Evolutionary conservation across 35 echinoderm and acorn worm genomes (phyloP), one percentile per base, ranked within the genome.

Genomic region (Holothuria glaberrima): DNA sequence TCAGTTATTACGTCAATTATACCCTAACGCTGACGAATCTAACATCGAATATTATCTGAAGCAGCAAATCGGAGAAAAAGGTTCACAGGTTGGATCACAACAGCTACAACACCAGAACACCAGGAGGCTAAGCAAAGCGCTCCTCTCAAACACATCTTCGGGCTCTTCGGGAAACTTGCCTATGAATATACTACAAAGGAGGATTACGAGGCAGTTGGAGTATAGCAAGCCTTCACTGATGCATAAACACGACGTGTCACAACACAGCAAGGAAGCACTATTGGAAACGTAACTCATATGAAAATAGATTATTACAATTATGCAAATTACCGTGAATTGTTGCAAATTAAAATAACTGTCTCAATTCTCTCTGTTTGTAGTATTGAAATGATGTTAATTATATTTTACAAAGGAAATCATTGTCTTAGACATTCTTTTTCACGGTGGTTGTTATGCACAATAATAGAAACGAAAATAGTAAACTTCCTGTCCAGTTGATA

Each of bases 1-100:
- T 30, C 81, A 93, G 32, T 77, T 91, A 0, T 65, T 89, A 58
- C 54, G 58, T 35, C 68, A 76, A 58, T 5, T 89, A 7, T 76
- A 89, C 48, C 88, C 68, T 20, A 89, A 52, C n/a, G 85, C 85
- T 17, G 85, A 87, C 85, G 85, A 71, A 59, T 28, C 60, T 10
- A 87, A 24, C 30, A 67, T 87, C 22, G 85, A 87, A 67, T 52
- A 71, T n/a, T 87, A 87, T 65, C 61, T 87, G 22, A 25, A 36
- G 0, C 85, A 87, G 50, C 60, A 67, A 34, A 22, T 81, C 0
- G 60, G 61, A 17, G 85, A 84, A 21, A 84, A 84, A 20, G 30
- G 25, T 26, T 32, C 30, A 36, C 35, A 21, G 7, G 17, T 44
- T 46, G 32, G 74, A 48, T 13, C 12, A 9, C 30, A 78, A 26